Base-by-base conservation (phyloP, 2,113 vertebrate species). In the Heterocephalus glaber region DNA sequence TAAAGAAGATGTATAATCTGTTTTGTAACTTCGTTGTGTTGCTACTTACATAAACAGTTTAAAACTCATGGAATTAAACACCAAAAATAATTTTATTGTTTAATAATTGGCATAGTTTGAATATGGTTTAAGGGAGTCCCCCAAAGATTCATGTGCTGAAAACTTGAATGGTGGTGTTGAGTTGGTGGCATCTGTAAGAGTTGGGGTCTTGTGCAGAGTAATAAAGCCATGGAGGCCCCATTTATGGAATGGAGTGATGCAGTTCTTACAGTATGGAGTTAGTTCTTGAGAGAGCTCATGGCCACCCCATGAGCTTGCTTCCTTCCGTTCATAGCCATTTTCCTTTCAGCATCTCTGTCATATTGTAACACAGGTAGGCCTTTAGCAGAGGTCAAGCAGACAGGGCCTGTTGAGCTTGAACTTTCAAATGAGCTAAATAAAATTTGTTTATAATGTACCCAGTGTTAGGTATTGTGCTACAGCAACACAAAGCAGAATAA, bases 161-260 rank as follows among this genome's bases (percentile, higher is more conserved):
- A 30, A 7, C 11, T 93, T 60, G 4, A n/a, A 60, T 60, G 38
- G 9, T 47, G 33, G 56, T 80, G 35, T 58, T 47, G 38, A 88
- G n/a, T 28, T 41, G 4, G 6, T 47, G 4, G 0, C 1, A 5
- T 5, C 56, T 82, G 47, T 35, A 41, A 19, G 66, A n/a, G 2
- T 26, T 41, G 2, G 17, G 7, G 63, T 52, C 41, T 24, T 41
- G 17, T 26, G 44, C 33, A n/a, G 52, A 41, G 17, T 47, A 8
- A 30, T 49, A 38, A 49, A 24, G 54, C 49, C 26, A 33, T 2
- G 5, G 2, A 33, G 16, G 3, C 3, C 30, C 35, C 19, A 6
- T 41, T 10, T 16, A 8, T 47, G 4, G 12, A 49, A 52, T 44
- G 33, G 19, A 26, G 6, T 35, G 63, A 58, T 68, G 12, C 38